phyloP scores from a whole-genome alignment of 2,113 vertebrate genomes.

The Microtus pennsylvanicus region DNA sequence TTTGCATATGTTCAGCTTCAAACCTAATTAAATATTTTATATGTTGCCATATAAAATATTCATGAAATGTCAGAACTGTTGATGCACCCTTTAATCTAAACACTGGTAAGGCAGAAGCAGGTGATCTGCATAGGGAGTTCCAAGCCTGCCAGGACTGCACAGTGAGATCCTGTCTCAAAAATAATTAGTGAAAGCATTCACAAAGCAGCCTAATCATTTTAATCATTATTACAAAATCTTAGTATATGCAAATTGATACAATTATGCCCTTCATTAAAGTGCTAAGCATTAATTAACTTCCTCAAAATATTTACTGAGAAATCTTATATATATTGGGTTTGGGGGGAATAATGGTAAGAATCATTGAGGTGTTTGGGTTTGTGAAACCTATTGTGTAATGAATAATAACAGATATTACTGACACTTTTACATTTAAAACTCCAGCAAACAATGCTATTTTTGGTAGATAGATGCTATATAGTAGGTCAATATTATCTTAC shows the following conservation, averaged over 20 bases:
- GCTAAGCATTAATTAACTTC: background rate
- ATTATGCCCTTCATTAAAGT: background rate
- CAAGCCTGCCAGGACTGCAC: no score
- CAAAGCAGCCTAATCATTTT: constrained; percentile 11
- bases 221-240: constrained; percentile 27
- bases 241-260: background rate
- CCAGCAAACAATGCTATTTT: background rate
- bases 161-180: background rate
- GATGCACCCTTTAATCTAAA: background rate
- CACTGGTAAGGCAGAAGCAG: background rate
- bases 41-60: background rate
- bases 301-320: background rate
- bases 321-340: background rate
- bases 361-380: background rate
- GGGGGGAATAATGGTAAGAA: constrained; percentile 1
- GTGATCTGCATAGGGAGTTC: background rate
- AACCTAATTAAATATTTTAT: background rate
- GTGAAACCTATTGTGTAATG: background rate
- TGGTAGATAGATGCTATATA: background rate
- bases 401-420: background rate
- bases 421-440: background rate
- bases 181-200: background rate
- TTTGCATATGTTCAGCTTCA: background rate
- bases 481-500: background rate
- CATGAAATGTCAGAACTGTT: background rate